A percentile compares a stretch with the other conserved stretches of the same genome.
phyloP scores from a whole-genome alignment of 2,113 vertebrate species.

The Ibidorhyncha struthersii region DNA sequence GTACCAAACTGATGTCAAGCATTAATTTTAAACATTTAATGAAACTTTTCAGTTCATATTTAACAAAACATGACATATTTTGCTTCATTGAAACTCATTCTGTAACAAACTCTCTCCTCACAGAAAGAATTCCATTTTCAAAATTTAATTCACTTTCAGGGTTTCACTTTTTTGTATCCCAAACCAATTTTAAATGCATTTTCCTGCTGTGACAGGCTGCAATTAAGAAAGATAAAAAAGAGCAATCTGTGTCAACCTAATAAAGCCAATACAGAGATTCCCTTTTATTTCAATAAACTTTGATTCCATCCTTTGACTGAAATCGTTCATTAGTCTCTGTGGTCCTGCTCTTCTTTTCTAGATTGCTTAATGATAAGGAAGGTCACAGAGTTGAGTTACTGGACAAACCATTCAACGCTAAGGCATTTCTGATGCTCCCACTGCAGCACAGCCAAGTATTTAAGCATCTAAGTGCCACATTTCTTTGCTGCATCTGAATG shows the following conservation, averaged over 20 bases:
- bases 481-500: slow-evolving; percentile 71
- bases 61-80: not conserved
- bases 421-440: slow-evolving; percentile 18
- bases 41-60: not conserved
- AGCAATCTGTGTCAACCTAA: not conserved
- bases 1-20: slow-evolving; percentile 68
- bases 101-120: not conserved
- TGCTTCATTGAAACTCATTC: not conserved
- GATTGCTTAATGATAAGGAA: not conserved
- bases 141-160: not conserved
- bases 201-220: not conserved
- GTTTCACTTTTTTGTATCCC: not conserved
- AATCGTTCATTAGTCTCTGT: not conserved
- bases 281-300: not conserved
- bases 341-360: not conserved
- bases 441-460: slow-evolving; percentile 55
- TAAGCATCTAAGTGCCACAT: slow-evolving; percentile 76
- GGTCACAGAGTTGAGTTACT: not conserved
- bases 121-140: not conserved
- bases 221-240: not conserved
- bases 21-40: slow-evolving; percentile 48
- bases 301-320: not conserved
- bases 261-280: not conserved
- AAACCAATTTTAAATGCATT: not conserved
- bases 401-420: not conserved